Evolutionary conservation across 1,140 invertebrate genomes (phyloP).

Genomic region (Octopus sinensis): DNA sequence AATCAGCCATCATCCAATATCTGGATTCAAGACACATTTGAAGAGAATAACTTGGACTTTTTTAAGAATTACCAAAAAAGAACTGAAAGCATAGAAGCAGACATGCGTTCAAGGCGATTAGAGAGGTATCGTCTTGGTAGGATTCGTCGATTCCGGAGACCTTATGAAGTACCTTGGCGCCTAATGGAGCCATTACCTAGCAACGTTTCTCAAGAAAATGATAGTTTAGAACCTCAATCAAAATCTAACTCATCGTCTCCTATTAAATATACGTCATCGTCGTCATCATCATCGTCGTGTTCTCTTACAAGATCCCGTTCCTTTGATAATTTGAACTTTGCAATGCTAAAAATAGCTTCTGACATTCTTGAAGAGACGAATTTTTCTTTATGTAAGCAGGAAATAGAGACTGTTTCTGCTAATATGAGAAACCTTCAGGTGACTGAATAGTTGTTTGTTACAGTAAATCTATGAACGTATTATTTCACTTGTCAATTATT

Average conservation of each 20-base stretch:
- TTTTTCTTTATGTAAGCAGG: conserved; percentile 28
- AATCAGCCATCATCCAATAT: not conserved
- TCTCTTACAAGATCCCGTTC: conserved; percentile 42
- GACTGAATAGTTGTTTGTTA: conserved; percentile 15
- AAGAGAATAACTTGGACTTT: not conserved
- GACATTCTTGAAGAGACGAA: conserved; percentile 24
- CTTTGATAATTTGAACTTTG: conserved; percentile 46
- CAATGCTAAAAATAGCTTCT: conserved; percentile 36
- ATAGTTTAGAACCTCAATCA: conserved; percentile 24
- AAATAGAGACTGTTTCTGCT: conserved; percentile 44
- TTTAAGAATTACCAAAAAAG: conserved; percentile 10
- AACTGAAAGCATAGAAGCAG: conserved; percentile 17
- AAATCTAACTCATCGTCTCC: conserved; percentile 45
- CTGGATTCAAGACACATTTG: not conserved
- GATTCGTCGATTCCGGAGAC: conserved; percentile 37
- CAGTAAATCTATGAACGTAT: too few relatives aligned
- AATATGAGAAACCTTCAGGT: conserved; percentile 43
- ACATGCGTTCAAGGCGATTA: conserved; percentile 23
- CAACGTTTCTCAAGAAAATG: conserved; percentile 19
- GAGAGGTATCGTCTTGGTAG: conserved; percentile 27
- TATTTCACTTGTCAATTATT: too few relatives aligned
- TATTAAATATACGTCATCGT: conserved; percentile 30
- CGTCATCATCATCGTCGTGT: conserved; percentile 15
- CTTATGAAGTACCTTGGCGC: conserved; percentile 49
- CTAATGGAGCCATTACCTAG: conserved; percentile 38